Percentiles rank a stretch among this genome's conserved stretches.
These are phyloP conservation scores for Mesocentrotus franciscanus DNA, from an alignment of 53 echinoderm and acorn worm species.

Conservation along the genomic window DNA sequence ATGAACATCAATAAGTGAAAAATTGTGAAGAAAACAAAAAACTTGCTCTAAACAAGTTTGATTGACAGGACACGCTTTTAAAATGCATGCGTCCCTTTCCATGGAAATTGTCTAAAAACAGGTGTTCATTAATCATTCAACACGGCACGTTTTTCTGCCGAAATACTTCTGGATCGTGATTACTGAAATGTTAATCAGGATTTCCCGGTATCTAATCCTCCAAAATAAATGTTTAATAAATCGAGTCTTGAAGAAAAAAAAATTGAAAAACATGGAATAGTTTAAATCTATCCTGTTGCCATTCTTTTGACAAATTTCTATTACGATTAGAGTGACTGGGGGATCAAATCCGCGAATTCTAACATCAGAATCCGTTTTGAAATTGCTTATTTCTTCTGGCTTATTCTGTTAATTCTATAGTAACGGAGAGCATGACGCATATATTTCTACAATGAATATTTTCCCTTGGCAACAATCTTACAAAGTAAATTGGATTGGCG, in stretches of 20 bases:
- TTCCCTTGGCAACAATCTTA: not conserved
- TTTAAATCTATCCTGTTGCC: not conserved
- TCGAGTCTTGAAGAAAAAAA: not conserved
- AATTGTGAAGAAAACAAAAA: not conserved
- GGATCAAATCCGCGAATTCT: too few relatives aligned
- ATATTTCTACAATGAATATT: not conserved
- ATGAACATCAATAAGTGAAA: not conserved
- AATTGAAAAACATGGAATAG: not conserved
- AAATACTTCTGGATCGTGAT: not conserved
- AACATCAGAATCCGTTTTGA: too few relatives aligned
- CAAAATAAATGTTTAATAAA: not conserved
- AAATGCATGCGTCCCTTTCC: not conserved
- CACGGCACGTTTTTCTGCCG: not conserved
- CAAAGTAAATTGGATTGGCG: not conserved
- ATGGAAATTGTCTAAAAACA: not conserved
- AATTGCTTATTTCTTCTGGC: too few relatives aligned
- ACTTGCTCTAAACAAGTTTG: conserved; percentile 25
- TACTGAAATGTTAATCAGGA: not conserved
- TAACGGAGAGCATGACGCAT: too few relatives aligned
- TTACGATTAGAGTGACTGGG: not conserved
- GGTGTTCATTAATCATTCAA: not conserved
- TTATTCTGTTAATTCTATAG: too few relatives aligned
- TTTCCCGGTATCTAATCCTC: not conserved
- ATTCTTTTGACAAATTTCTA: not conserved
- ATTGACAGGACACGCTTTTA: not conserved